phyloP scores from a whole-genome alignment of 2,797 vertebrate species.

The Lacerta viridis region DNA sequence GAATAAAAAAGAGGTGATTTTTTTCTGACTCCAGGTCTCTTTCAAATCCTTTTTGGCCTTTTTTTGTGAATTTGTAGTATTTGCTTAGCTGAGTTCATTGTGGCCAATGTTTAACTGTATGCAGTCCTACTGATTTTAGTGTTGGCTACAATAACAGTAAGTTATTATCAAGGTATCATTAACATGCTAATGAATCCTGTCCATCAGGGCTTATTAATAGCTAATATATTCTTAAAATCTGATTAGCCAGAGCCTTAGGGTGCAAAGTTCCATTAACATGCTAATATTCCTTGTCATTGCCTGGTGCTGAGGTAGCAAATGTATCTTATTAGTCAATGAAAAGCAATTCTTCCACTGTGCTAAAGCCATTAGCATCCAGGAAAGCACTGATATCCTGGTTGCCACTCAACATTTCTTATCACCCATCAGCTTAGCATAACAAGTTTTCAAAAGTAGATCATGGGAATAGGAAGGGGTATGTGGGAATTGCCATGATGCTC shows the following conservation, averaged over 20 bases:
- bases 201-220: constrained; percentile 63
- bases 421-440: constrained; percentile 42
- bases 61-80: not conserved
- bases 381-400: constrained; percentile 60
- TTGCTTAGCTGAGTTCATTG: constrained; percentile 38
- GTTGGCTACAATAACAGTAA: constrained; percentile 24
- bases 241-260: constrained; percentile 74
- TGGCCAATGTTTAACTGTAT: constrained; percentile 45
- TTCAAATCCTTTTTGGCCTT: not conserved
- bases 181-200: constrained; percentile 72
- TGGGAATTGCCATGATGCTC: not conserved
- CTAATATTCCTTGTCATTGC: constrained; percentile 69
- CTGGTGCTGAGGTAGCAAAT: constrained; percentile 66
- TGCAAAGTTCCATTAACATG: constrained; percentile 65
- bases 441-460: constrained; percentile 29
- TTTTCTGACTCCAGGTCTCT: not conserved
- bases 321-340: constrained; percentile 59
- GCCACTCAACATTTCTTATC: constrained; percentile 66
- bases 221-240: constrained; percentile 75
- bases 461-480: constrained; percentile 10
- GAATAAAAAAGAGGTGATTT: not conserved
- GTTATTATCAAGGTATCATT: constrained; percentile 67
- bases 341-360: constrained; percentile 55
- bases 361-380: constrained; percentile 68
- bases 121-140: constrained; percentile 12